Evolutionary conservation across 1,140 invertebrate species (phyloP).

Genomic region (Lutraria rhynchaena): DNA sequence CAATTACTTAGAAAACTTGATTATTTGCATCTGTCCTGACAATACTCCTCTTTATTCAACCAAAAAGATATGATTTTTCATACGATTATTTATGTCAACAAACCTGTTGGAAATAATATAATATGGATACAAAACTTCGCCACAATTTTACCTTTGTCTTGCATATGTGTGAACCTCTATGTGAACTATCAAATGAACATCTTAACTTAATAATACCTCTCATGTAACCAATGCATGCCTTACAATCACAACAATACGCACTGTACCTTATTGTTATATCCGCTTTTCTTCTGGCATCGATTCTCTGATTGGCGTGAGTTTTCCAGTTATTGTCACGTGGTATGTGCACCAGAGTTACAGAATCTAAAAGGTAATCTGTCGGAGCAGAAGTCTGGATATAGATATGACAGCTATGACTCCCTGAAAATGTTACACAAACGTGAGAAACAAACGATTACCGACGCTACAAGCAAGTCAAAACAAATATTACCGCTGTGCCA

Average conservation of each 20-base stretch:
- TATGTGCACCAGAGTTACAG: slow-evolving; percentile 39
- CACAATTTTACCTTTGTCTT: no score
- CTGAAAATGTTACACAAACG: slow-evolving; percentile 7
- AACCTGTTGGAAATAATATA: no score
- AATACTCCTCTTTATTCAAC: no score
- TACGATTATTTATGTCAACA: no score
- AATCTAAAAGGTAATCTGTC: slow-evolving; percentile 58
- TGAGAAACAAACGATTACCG: neutral
- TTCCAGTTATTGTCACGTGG: slow-evolving; percentile 50
- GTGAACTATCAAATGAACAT: no score
- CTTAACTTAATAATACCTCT: no score
- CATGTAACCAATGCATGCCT: neutral
- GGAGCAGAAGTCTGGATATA: slow-evolving; percentile 55
- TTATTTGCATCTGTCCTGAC: no score
- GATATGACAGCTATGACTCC: slow-evolving; percentile 36
- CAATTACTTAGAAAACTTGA: no score
- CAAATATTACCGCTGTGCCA: neutral
- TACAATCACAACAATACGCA: no score
- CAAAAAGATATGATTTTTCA: no score
- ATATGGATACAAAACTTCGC: no score
- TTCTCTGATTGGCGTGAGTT: slow-evolving; percentile 45
- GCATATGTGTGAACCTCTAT: no score
- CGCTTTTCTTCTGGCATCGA: slow-evolving; percentile 59
- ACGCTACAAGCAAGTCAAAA: neutral
- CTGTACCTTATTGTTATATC: slow-evolving; percentile 57